Evolutionary conservation across 2,797 vertebrate species (phyloP).

Genomic region (Gallinago solitaria): DNA sequence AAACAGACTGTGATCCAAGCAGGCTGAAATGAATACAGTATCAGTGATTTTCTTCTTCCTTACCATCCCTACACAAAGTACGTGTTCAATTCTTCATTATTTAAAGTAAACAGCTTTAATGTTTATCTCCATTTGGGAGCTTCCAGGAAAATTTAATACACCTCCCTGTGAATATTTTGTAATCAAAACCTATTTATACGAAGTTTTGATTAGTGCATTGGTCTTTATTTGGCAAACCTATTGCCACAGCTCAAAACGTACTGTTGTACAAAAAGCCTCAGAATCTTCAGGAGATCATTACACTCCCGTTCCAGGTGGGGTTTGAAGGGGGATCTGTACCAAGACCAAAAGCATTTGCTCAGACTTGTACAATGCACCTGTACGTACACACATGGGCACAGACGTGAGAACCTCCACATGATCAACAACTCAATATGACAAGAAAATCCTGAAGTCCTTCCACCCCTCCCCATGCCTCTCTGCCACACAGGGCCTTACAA

Average conservation of each 20-base stretch:
- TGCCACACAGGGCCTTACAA: neutral
- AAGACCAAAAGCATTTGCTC: neutral
- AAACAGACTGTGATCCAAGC: neutral
- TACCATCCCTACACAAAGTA: neutral
- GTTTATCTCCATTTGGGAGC: constrained; percentile 27
- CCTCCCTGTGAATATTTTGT: constrained; percentile 11
- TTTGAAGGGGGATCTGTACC: neutral
- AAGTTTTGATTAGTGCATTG: neutral
- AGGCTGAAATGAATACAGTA: neutral
- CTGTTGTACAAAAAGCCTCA: neutral
- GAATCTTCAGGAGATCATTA: neutral
- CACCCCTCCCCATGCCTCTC: neutral
- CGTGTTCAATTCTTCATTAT: neutral
- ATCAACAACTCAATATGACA: neutral
- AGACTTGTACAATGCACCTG: neutral
- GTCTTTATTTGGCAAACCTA: neutral
- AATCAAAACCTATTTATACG: neutral
- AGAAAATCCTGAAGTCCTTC: neutral
- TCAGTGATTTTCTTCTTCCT: neutral
- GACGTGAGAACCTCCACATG: rapidly evolving
- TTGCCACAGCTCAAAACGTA: neutral
- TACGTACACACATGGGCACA: rapidly evolving
- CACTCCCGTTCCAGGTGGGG: neutral
- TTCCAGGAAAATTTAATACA: neutral
- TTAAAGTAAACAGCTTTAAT: constrained; percentile 17